Conservation (phyloP, 1,140 invertebrate genomes). For the Mamestra configurata region DNA sequence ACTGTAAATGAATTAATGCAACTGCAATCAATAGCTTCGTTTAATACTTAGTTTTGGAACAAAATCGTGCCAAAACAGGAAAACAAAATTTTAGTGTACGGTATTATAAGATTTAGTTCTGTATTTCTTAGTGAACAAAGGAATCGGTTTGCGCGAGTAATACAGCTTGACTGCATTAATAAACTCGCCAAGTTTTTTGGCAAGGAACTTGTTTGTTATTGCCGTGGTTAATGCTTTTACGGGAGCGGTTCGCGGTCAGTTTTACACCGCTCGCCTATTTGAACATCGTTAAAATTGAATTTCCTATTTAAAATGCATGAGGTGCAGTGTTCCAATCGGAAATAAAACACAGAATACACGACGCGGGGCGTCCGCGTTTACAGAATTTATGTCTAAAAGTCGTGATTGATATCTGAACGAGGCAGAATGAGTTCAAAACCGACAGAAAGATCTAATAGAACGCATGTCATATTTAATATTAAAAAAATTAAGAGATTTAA, state of each 20-base stretch:
- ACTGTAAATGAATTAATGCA: conserved; percentile 12
- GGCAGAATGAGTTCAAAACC: background rate
- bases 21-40: conserved; percentile 5
- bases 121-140: conserved; percentile 63
- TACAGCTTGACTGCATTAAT: conserved; percentile 75
- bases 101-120: conserved; percentile 43
- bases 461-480: background rate
- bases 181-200: conserved; percentile 78
- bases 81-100: background rate
- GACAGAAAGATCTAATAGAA: background rate
- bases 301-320: conserved; percentile 42
- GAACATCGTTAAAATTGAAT: conserved; percentile 45
- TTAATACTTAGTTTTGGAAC: background rate
- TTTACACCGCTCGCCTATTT: conserved; percentile 33
- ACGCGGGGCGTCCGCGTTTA: background rate
- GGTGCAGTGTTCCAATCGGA: conserved; percentile 28
- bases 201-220: conserved; percentile 63
- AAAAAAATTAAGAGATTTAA: background rate
- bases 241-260: conserved; percentile 19
- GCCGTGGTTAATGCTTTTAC: conserved; percentile 50
- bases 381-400: conserved; percentile 22
- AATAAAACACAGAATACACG: conserved; percentile 27
- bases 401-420: conserved; percentile 25
- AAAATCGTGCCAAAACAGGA: conserved; percentile 27
- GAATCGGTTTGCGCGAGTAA: conserved; percentile 71